Evolutionary conservation across 2,888 invertebrate genomes (phyloP), one percentile per base, ranked within the genome.

Genomic region (Nomada fabriciana): DNA sequence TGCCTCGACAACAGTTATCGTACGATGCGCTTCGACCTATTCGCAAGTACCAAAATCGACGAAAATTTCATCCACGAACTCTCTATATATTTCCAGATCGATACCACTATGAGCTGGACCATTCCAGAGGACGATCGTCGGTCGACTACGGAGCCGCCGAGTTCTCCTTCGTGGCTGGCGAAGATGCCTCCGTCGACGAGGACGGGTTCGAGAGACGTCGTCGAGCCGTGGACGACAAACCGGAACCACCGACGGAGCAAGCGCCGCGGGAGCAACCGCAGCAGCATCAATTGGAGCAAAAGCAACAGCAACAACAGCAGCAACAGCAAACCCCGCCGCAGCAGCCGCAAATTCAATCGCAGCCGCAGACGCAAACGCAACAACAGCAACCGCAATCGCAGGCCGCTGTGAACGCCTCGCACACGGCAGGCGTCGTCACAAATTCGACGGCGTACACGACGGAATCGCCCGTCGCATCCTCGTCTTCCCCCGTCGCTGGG

Each of bases 401-500:
- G 42, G 23, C 84, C 20, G 63, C 81, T 10, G 84, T 84, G 7
- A 90, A 83, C 15, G 11, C 76, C 11, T 76, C 85, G 11, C 84
- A 70, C 29, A 5, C 75, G 25, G 72, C 85, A 9, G 60, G 67
- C 7, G 89, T 88, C 67, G 87, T 91, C 10, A 80, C 90, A 4
- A 90, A 92, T 74, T 82, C 89, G 18, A 90, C 90, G 53, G 86
- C 86, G 18, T 47, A 72, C 20, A 61, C 69, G 55, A 76, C 69
- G 10, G 76, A 70, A 57, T 29, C 80, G 3, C 18, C 75, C 9
- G 63, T 57, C 1, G 50, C 68, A 9, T 42, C 75, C 0, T 0
- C 69, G n/a, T 55, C 71, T 13, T 47, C 73, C 25, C 50, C 68
- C 0, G 23, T 64, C 5, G 42, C 25, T 4, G 23, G 52, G 7